Conservation (phyloP, 2,888 invertebrate genomes). For the Heliconius ethilla region DNA sequence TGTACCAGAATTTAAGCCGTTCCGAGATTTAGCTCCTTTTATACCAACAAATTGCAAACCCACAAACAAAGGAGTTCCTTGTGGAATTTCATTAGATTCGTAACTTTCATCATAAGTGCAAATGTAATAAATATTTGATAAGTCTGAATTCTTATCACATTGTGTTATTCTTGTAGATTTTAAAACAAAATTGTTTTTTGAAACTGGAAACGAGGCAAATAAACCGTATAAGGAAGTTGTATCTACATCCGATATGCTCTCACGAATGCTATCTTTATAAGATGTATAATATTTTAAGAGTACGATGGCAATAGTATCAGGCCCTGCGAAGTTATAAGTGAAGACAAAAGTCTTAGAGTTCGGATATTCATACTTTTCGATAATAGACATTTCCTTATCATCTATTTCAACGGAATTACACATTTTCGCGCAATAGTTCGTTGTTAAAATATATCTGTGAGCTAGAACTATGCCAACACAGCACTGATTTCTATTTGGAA, state of each 20-base stretch:
- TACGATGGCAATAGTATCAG: conserved; percentile 39
- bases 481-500: conserved; percentile 46
- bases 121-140: conserved; percentile 50
- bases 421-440: conserved; percentile 57
- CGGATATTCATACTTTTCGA: conserved; percentile 32
- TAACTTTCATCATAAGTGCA: conserved; percentile 52
- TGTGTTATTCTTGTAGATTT: conserved; percentile 51
- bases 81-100: conserved; percentile 48
- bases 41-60: conserved; percentile 51
- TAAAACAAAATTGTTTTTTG: conserved; percentile 46
- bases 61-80: conserved; percentile 61
- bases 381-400: conserved; percentile 19
- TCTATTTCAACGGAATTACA: conserved; percentile 51
- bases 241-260: conserved; percentile 54
- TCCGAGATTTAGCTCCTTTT: conserved; percentile 19
- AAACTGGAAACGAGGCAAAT: conserved; percentile 52
- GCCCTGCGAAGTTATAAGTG: conserved; percentile 13
- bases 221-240: conserved; percentile 49
- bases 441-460: conserved; percentile 56
- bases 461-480: conserved; percentile 60
- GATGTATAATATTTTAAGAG: conserved; percentile 24
- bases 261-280: conserved; percentile 34
- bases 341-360: conserved; percentile 32
- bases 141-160: conserved; percentile 48
- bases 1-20: conserved; percentile 18